phyloP scores from a whole-genome alignment of 1,140 invertebrate species.

The Proales similis region DNA sequence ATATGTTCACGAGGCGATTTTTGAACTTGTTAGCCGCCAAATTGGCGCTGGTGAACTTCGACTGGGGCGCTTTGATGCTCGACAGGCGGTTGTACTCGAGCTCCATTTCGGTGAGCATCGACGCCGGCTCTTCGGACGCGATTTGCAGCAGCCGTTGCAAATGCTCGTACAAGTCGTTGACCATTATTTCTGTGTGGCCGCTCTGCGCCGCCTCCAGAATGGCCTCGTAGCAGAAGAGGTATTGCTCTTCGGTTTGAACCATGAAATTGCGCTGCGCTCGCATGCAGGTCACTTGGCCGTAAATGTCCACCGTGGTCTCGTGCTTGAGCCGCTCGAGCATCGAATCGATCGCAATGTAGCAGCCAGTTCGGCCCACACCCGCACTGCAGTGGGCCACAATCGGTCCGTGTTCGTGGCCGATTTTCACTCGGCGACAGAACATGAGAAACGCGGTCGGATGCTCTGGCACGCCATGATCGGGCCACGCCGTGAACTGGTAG shows the following conservation, averaged over 20 bases:
- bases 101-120: constrained; percentile 80
- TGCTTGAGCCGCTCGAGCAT: constrained; percentile 77
- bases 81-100: constrained; percentile 94
- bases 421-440: constrained; percentile 83
- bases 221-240: constrained; percentile 93
- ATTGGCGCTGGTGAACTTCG: constrained; percentile 88
- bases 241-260: constrained; percentile 93
- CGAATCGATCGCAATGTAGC: constrained; percentile 91
- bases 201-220: constrained; percentile 52
- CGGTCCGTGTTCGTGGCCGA: constrained; percentile 68
- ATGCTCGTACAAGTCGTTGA: constrained; percentile 80
- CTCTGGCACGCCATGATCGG: constrained; percentile 95
- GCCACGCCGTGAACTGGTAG: constrained; percentile 98
- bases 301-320: constrained; percentile 95
- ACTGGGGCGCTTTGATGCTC: constrained; percentile 85
- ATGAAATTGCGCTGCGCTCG: constrained; percentile 72
- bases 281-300: constrained; percentile 93
- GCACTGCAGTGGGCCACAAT: constrained; percentile 95
- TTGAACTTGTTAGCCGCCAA: constrained; percentile 94
- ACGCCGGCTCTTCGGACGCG: constrained; percentile 44
- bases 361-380: constrained; percentile 87
- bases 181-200: constrained; percentile 85
- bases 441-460: constrained; percentile 95
- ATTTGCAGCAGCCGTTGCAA: constrained; percentile 80
- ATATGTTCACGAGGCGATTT: constrained; percentile 89